These are phyloP conservation scores for Tachina lurida DNA, from an alignment of 2,888 invertebrate species.

Conservation along the genomic window DNA sequence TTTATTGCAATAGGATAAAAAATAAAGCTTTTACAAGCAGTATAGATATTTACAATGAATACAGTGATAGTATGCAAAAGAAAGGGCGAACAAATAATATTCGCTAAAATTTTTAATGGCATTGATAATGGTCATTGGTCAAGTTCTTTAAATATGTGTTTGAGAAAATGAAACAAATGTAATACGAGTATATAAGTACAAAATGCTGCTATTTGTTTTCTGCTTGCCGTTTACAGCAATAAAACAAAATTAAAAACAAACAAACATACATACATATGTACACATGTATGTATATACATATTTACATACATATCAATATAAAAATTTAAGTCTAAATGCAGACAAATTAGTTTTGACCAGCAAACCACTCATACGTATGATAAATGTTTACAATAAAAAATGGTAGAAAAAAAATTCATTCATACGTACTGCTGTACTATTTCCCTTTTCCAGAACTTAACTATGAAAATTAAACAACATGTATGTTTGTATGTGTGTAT, in stretches of 20 bases:
- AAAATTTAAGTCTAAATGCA: not conserved
- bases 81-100: conserved; percentile 7
- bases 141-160: conserved; percentile 51
- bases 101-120: conserved; percentile 14
- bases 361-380: conserved; percentile 52
- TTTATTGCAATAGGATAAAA: no score
- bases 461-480: conserved; percentile 1
- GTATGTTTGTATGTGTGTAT: no score
- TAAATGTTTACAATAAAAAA: conserved; percentile 27
- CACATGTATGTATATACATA: not conserved
- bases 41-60: not conserved
- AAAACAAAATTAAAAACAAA: conserved; percentile 11
- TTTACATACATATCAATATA: not conserved
- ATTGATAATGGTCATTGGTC: conserved; percentile 63
- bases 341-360: not conserved
- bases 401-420: conserved; percentile 56
- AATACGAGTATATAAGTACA: not conserved
- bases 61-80: not conserved
- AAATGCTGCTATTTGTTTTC: conserved; percentile 48
- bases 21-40: no score
- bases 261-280: not conserved
- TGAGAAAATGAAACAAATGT: conserved; percentile 18
- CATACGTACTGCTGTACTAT: conserved; percentile 65
- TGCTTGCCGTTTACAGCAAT: conserved; percentile 31
- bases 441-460: conserved; percentile 18